phyloP scores from a whole-genome alignment of 37 sponge, comb jelly and placozoan species.

The Petrosia ficiformis region DNA sequence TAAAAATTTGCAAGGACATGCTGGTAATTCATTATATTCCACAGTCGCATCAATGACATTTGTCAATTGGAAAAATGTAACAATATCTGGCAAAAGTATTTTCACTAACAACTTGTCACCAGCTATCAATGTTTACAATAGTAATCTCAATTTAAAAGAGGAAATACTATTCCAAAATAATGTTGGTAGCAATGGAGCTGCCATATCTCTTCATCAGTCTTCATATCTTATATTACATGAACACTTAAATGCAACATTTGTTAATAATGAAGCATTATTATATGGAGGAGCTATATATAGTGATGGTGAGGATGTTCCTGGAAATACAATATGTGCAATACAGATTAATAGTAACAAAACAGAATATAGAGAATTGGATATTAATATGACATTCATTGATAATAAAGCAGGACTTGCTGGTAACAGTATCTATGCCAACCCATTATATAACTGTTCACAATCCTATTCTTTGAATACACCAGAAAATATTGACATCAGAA shows the following conservation, averaged over 20 bases:
- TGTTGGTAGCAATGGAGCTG: neutral
- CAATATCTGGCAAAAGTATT: too few relatives aligned
- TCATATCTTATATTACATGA: neutral
- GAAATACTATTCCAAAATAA: neutral
- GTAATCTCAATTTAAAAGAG: neutral
- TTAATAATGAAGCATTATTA: neutral
- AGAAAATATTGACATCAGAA: neutral
- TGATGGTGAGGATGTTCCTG: neutral
- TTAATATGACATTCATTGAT: neutral
- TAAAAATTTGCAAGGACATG: too few relatives aligned
- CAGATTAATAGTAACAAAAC: neutral
- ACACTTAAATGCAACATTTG: neutral
- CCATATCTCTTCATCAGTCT: neutral
- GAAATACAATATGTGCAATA: neutral
- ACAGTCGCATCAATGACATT: too few relatives aligned
- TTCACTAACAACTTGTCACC: neutral
- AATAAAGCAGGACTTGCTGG: slow-evolving; percentile 1
- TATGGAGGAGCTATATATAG: neutral
- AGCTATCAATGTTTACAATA: neutral
- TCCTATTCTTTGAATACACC: neutral
- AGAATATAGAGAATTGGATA: neutral
- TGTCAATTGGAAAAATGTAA: too few relatives aligned
- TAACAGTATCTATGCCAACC: neutral
- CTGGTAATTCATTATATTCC: too few relatives aligned
- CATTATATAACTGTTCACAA: neutral